Percentiles rank a stretch among this genome's conserved stretches.
Evolutionary conservation across 2,113 vertebrate genomes (phyloP).

Genomic region (Dicerorhinus sumatrensis): DNA sequence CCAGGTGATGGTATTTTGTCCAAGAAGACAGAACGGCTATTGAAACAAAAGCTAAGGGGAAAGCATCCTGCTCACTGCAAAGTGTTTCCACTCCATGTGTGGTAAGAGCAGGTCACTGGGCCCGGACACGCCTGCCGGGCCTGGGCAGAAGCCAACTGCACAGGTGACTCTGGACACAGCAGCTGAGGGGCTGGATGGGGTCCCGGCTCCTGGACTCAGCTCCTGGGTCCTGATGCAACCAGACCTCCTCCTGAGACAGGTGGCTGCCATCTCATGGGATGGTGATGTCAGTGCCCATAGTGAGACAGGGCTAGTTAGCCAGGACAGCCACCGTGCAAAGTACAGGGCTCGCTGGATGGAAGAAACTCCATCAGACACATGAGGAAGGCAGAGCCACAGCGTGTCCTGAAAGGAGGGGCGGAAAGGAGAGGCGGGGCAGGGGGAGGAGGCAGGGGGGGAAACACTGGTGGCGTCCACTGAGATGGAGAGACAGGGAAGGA

Average conservation of each 20-base stretch:
- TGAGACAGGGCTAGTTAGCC: not conserved
- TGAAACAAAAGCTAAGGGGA: not conserved
- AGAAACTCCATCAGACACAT: fast-evolving
- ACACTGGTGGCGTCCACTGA: too few species aligned
- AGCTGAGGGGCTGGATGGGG: fast-evolving
- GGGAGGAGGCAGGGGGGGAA: fast-evolving
- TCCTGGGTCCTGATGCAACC: not conserved
- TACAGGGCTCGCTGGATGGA: not conserved
- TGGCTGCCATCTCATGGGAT: not conserved
- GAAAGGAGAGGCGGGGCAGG: too few species aligned
- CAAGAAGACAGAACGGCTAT: too few species aligned
- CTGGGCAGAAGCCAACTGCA: not conserved
- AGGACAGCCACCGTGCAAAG: not conserved
- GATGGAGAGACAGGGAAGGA: not conserved
- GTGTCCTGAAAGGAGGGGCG: not conserved
- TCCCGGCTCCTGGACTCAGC: not conserved
- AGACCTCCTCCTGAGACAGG: too few species aligned
- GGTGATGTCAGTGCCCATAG: not conserved
- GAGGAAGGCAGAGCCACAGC: not conserved
- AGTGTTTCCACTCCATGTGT: not conserved
- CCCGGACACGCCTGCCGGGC: not conserved
- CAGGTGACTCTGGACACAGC: not conserved
- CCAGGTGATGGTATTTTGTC: not conserved
- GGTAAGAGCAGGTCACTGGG: fast-evolving
- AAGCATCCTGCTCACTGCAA: not conserved